A percentile compares a stretch with the other conserved stretches of the same genome.
Evolutionary conservation across 1,140 invertebrate genomes (phyloP).

Genomic region (Monochamus saltuarius): DNA sequence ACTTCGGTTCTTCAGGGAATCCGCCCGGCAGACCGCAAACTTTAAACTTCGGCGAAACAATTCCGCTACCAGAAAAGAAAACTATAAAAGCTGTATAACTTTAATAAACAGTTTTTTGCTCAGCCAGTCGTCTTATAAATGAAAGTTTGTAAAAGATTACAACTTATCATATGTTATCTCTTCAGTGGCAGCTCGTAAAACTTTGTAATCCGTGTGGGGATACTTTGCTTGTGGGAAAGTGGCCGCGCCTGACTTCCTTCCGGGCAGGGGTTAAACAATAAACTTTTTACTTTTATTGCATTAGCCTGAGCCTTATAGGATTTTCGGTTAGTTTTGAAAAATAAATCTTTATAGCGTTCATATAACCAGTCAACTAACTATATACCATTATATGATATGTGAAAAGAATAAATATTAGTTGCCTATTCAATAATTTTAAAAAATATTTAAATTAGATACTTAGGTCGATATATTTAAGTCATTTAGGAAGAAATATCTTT

Average conservation of each 20-base stretch:
- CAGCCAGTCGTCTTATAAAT: not conserved
- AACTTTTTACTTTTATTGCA: slow-evolving; percentile 1
- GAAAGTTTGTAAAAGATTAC: slow-evolving; percentile 5
- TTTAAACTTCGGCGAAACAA: not conserved
- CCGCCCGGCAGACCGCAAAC: not conserved
- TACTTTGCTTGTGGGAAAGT: slow-evolving; percentile 3
- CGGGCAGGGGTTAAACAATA: not conserved
- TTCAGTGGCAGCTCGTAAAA: slow-evolving; percentile 16
- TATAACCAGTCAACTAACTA: no score
- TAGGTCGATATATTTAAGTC: no score
- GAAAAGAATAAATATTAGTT: no score
- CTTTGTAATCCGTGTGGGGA: slow-evolving; percentile 12
- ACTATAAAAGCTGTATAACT: slow-evolving; percentile 2
- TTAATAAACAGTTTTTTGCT: slow-evolving; percentile 3
- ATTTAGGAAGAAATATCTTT: no score
- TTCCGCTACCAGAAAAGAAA: not conserved
- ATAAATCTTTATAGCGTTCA: no score
- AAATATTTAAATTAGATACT: no score
- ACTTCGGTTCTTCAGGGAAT: slow-evolving; percentile 1
- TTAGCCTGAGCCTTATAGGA: no score
- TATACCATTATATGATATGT: no score
- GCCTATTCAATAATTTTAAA: no score
- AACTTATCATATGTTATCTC: slow-evolving; percentile 12
- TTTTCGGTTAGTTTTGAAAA: no score
- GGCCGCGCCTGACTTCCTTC: not conserved